Evolutionary conservation across 1,140 invertebrate genomes (phyloP).

Genomic region (Papilio xuthus): DNA sequence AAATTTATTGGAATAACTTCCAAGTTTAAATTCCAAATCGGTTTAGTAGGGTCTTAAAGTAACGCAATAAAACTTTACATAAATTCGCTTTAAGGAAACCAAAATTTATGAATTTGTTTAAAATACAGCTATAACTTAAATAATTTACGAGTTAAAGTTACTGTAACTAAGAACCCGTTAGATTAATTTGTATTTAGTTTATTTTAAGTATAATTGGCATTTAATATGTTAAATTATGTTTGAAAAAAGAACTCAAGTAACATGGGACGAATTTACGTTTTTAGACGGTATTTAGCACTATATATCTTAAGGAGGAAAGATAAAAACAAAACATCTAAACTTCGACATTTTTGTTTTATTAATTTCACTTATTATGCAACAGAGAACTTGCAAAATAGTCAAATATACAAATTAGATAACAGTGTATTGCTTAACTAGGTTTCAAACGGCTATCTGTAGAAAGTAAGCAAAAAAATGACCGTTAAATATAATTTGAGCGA

Average conservation of each 20-base stretch:
- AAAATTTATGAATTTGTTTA: not conserved
- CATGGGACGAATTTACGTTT: too few relatives aligned
- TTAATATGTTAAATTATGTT: too few relatives aligned
- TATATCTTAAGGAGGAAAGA: too few relatives aligned
- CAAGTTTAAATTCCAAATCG: not conserved
- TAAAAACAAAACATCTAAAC: not conserved
- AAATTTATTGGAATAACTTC: not conserved
- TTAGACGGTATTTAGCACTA: too few relatives aligned
- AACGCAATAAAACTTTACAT: not conserved
- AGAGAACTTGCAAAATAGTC: not conserved
- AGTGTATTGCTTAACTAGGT: conserved; percentile 26
- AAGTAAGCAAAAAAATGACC: conserved; percentile 40
- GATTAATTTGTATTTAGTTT: not conserved
- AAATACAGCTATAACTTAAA: too few relatives aligned
- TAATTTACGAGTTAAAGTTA: not conserved
- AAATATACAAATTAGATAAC: conserved; percentile 29
- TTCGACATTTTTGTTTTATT: not conserved
- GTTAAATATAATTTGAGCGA: conserved; percentile 43
- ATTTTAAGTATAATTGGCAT: not conserved
- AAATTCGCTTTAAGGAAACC: not conserved
- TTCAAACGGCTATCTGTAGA: conserved; percentile 37
- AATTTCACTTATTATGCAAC: conserved; percentile 9
- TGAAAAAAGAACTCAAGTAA: too few relatives aligned
- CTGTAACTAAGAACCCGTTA: not conserved
- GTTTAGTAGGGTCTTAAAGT: not conserved